A percentile compares a stretch with the other conserved stretches of the same genome.
These are phyloP conservation scores for Protobothrops mucrosquamatus DNA, from an alignment of 2,113 vertebrate genomes.

Conservation along the genomic window DNA sequence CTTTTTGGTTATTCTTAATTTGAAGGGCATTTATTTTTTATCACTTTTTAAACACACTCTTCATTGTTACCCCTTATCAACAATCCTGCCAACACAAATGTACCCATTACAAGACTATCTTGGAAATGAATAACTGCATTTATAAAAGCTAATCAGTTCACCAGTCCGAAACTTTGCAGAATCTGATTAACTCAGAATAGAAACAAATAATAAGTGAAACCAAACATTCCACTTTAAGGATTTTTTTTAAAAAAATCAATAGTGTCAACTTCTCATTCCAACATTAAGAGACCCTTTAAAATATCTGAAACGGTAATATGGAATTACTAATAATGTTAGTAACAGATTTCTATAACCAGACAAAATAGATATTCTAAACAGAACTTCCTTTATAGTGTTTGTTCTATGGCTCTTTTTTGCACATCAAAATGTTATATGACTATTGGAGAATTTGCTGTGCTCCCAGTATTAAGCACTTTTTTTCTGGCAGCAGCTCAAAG, in stretches of 20 bases:
- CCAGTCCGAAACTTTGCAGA: not conserved
- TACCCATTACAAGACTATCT: not conserved
- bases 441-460: not conserved
- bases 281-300: not conserved
- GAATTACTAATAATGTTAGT: not conserved
- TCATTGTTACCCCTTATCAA: not conserved
- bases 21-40: not conserved
- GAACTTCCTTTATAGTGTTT: not conserved
- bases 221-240: not conserved
- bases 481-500: not conserved
- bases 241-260: not conserved
- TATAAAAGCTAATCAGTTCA: not conserved
- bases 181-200: not conserved
- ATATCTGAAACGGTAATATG: not conserved
- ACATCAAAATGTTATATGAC: not conserved
- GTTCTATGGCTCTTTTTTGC: not conserved
- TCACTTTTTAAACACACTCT: not conserved
- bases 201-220: not conserved
- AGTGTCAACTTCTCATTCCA: not conserved
- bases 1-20: not conserved
- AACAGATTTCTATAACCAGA: not conserved
- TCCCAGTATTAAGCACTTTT: not conserved
- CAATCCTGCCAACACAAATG: not conserved
- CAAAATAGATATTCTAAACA: not conserved
- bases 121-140: not conserved